A percentile compares a stretch with the other conserved stretches of the same genome.
Conservation (phyloP, 2,797 vertebrate genomes). For the Ispidina picta region DNA sequence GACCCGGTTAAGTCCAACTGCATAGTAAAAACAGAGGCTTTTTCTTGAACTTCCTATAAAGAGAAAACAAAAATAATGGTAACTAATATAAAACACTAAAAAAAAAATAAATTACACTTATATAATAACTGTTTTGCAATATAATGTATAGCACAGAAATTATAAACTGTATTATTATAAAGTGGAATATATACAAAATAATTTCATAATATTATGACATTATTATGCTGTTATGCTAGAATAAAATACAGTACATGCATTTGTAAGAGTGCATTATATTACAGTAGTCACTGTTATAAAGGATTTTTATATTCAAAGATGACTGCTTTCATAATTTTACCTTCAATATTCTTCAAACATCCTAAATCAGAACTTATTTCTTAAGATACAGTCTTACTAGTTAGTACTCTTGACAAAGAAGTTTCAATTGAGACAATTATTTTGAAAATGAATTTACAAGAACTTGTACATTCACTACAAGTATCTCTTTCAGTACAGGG, state of each 20-base stretch:
- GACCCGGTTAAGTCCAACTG: constrained; percentile 85
- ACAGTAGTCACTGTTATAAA: neutral
- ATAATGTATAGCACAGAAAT: neutral
- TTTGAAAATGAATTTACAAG: neutral
- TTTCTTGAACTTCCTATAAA: constrained; percentile 90
- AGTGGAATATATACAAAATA: neutral
- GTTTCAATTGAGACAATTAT: neutral
- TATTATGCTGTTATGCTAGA: neutral
- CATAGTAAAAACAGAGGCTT: constrained; percentile 86
- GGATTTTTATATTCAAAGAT: neutral
- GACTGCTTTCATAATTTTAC: neutral
- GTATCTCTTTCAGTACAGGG: neutral
- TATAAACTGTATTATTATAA: neutral
- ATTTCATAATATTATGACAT: neutral
- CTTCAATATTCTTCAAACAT: neutral
- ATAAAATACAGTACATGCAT: neutral
- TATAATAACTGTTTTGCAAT: neutral
- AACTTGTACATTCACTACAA: neutral
- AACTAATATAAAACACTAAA: neutral
- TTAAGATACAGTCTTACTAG: neutral
- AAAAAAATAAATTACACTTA: neutral
- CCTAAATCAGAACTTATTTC: neutral
- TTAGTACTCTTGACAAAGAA: neutral
- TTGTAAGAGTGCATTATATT: neutral
- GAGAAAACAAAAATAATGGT: constrained; percentile 44